Base-by-base conservation (phyloP, 2,888 invertebrate genomes). In the Drosophila yooni region DNA sequence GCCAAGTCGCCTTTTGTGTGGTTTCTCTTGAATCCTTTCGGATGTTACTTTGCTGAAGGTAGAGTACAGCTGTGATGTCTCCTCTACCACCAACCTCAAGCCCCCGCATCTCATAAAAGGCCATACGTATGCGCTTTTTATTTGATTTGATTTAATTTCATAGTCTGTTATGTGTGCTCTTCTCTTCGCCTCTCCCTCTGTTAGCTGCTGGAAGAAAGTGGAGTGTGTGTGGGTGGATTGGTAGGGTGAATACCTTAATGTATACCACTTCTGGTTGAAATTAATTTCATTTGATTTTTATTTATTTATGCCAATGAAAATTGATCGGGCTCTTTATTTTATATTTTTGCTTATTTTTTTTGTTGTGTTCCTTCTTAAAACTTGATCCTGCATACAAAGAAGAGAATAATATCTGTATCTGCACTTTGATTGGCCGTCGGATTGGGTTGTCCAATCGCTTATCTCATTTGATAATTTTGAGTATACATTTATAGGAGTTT, bases 81-180 rank as follows among this genome's bases (percentile, higher is more conserved):
- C 38, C 43, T 21, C 29, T 25, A 31, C 54, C 69, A 15, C 5
- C 38, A n/a, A 3, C 40, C 27, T 31, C 38, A 13, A 3, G 38
- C 1, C n/a, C 33, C 31, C 69, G 82, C 82, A 76, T 66, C 82
- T 68, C 81, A 83, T 88, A 72, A 82, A 82, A 74, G 67, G 72
- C 81, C 67, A 88, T 85, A 75, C 90, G 70, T 88, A 88, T 88
- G 88, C 79, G 86, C 85, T 88, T 86, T 86, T 86, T 60, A 89
- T 89, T 86, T 88, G 76, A 89, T 86, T 86, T 85, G 89, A 89
- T 89, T 89, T 89, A 81, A 86, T 86, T 89, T 89, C 83, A 86
- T 85, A 67, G 81, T 86, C 73, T 66, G 85, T 85, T 80, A 75
- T 88, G 76, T 86, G 57, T 70, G 74, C 46, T 51, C 38, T 57